Percentiles rank a stretch among this genome's conserved stretches.
phyloP scores from a whole-genome alignment of 2,888 invertebrate species.

The Plebejus melissa region DNA sequence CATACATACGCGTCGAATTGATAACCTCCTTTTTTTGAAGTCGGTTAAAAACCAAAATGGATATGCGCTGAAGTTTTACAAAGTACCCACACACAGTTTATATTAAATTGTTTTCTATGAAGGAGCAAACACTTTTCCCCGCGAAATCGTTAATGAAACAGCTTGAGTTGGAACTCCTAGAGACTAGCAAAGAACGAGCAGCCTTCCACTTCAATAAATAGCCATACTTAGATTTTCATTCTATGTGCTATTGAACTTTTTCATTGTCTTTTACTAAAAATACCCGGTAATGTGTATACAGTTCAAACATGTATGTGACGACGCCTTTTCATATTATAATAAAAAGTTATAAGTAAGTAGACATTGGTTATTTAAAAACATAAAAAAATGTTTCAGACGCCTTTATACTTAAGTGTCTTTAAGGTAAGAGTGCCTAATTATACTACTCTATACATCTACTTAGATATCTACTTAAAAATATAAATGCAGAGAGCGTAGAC shows the following conservation, averaged over 20 bases:
- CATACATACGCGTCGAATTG: too few species aligned
- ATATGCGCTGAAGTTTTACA: slow-evolving; percentile 2
- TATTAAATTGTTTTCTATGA: neutral
- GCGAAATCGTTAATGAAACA: slow-evolving; percentile 4
- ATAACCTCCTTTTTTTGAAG: too few species aligned
- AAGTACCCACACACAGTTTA: slow-evolving; percentile 5
- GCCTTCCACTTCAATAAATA: neutral
- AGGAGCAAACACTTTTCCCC: slow-evolving; percentile 4
- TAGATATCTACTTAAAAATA: slow-evolving; percentile 9
- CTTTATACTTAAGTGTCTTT: neutral
- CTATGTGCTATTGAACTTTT: neutral
- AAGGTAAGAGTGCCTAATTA: neutral
- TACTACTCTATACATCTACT: too few species aligned
- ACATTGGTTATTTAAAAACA: too few species aligned
- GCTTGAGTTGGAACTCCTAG: slow-evolving; percentile 3
- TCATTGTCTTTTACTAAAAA: neutral
- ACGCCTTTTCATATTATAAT: neutral
- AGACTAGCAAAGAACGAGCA: neutral
- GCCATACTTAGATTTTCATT: neutral
- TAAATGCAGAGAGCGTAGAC: slow-evolving; percentile 24
- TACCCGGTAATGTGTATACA: neutral
- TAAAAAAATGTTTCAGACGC: neutral
- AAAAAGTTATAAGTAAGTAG: too few species aligned
- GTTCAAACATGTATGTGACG: neutral
- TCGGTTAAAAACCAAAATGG: neutral